Percentiles rank a stretch among this genome's conserved stretches.
phyloP scores from a whole-genome alignment of 2,797 vertebrate species.

The Loris lydekkerianus region DNA sequence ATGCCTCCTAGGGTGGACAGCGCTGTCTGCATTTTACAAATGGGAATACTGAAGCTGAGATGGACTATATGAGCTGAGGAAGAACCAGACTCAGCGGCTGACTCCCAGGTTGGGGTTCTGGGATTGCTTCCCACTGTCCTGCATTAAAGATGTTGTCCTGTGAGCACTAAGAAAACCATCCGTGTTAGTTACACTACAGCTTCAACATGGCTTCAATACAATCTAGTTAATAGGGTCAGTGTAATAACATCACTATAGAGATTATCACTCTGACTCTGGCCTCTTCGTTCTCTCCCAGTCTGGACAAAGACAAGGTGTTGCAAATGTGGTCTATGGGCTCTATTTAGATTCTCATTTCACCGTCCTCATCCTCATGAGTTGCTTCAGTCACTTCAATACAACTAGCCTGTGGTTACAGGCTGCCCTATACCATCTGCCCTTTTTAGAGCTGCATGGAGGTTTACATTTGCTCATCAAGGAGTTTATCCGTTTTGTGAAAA shows the following conservation, averaged over 20 bases:
- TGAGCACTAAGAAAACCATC: background rate
- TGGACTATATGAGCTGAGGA: background rate
- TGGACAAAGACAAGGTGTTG: background rate
- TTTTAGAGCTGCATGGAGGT: background rate
- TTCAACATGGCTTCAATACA: background rate
- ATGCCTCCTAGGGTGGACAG: background rate
- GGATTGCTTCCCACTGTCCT: background rate
- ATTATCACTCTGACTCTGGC: background rate
- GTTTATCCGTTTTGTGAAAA: background rate
- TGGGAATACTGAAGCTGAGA: background rate
- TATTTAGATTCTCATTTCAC: background rate
- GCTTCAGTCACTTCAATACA: background rate
- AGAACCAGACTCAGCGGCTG: background rate
- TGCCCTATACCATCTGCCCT: fast-evolving
- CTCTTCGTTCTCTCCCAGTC: background rate
- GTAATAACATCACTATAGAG: background rate
- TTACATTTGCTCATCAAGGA: background rate
- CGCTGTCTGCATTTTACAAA: background rate
- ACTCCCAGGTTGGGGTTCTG: background rate
- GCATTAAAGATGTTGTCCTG: background rate
- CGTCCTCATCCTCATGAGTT: background rate
- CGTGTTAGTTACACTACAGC: background rate
- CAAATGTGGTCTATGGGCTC: background rate
- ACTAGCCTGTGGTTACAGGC: background rate
- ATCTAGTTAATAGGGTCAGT: background rate